Conservation (phyloP, 1,140 invertebrate species). For the Eriosoma lanigerum region DNA sequence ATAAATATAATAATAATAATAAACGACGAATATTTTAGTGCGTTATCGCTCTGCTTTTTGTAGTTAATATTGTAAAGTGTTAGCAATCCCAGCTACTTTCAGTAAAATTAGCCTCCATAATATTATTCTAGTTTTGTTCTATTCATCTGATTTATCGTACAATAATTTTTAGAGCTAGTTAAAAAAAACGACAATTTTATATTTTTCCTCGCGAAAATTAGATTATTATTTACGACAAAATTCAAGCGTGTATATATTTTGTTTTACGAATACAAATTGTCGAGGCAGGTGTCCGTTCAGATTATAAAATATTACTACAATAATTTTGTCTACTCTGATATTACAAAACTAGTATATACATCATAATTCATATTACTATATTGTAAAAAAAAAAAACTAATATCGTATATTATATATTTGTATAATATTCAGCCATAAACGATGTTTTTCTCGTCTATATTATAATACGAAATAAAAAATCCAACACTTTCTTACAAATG, state of each 20-base stretch:
- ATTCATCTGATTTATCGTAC: too few relatives aligned
- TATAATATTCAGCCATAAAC: not conserved
- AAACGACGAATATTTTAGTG: too few relatives aligned
- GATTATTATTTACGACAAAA: not conserved
- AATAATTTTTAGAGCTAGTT: too few relatives aligned
- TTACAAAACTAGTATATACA: not conserved
- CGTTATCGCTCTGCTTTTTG: too few relatives aligned
- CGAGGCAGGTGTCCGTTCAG: not conserved
- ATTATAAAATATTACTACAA: not conserved
- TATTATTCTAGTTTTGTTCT: too few relatives aligned
- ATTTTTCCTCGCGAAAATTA: too few relatives aligned
- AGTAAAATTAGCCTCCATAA: too few relatives aligned
- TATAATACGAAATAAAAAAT: not conserved
- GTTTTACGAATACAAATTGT: not conserved
- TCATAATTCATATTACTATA: not conserved
- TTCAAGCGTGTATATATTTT: not conserved
- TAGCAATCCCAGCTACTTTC: too few relatives aligned
- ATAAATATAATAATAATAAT: too few relatives aligned
- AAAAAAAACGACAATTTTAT: too few relatives aligned
- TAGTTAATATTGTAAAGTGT: too few relatives aligned
- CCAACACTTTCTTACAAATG: not conserved
- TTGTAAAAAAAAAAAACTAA: too few relatives aligned
- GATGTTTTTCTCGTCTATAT: not conserved
- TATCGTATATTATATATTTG: not conserved
- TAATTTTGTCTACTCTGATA: not conserved